A percentile compares a stretch with the other conserved stretches of the same genome.
Evolutionary conservation across 2,888 invertebrate genomes (phyloP).

Genomic region (Pardosa pseudoannulata): DNA sequence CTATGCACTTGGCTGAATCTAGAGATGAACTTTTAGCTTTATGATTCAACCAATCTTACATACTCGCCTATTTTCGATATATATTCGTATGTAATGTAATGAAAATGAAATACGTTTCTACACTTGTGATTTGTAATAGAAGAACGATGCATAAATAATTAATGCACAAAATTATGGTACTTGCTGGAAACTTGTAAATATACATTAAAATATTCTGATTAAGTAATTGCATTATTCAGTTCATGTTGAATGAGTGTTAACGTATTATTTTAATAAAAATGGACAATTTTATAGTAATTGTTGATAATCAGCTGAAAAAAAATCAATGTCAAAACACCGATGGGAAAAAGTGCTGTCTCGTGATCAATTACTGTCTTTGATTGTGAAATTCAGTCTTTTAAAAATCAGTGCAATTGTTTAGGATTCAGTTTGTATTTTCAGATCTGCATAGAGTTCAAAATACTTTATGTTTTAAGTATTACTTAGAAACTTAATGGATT

Average conservation of each 20-base stretch:
- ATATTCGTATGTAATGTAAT: conserved; percentile 10
- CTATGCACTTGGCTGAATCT: not conserved
- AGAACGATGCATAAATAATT: not conserved
- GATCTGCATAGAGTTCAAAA: too few species aligned
- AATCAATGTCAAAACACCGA: not conserved
- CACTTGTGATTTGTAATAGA: conserved; percentile 3
- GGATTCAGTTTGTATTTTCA: too few species aligned
- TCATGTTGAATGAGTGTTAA: not conserved
- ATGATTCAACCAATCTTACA: not conserved
- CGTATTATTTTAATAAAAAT: conserved; percentile 1
- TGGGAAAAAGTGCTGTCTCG: not conserved
- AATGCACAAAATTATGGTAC: not conserved
- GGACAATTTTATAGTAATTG: conserved; percentile 6
- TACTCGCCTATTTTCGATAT: not conserved
- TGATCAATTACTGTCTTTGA: not conserved
- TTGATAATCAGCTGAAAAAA: not conserved
- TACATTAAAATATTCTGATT: not conserved
- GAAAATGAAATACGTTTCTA: conserved; percentile 6
- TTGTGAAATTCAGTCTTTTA: not conserved
- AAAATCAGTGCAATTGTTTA: not conserved
- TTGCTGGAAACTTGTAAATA: conserved; percentile 7
- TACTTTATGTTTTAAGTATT: too few species aligned
- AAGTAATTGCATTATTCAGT: not conserved
- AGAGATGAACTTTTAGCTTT: not conserved
- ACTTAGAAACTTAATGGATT: too few species aligned